Percentiles rank a stretch among this genome's conserved stretches.
Evolutionary conservation across 2,797 vertebrate genomes (phyloP).

Genomic region (Molossus molossus): DNA sequence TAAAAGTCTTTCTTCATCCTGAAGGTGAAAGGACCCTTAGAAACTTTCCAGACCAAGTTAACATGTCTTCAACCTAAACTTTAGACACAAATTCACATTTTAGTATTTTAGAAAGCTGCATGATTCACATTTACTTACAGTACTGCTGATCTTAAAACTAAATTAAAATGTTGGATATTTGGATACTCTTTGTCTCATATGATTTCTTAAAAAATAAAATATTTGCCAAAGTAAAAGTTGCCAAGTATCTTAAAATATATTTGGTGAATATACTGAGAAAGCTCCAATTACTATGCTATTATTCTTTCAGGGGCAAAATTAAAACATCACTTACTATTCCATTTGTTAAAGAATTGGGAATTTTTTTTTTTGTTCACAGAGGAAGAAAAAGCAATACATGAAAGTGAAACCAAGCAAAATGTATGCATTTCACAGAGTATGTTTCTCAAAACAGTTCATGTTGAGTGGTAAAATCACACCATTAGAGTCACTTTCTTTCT

Average conservation of each 20-base stretch:
- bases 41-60: constrained; percentile 13
- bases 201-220: constrained; percentile 41
- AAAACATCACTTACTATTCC: constrained; percentile 56
- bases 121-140: constrained; percentile 3
- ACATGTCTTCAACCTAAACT: background rate
- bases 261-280: constrained; percentile 51
- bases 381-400: constrained; percentile 9
- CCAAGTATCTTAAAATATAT: constrained; percentile 55
- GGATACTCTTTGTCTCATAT: background rate
- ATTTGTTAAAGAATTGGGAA: constrained; percentile 62
- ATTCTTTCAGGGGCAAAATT: constrained; percentile 41
- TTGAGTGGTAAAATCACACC: background rate
- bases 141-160: constrained; percentile 19
- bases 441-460: background rate
- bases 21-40: background rate
- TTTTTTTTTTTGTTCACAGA: constrained; percentile 32
- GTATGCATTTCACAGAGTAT: background rate
- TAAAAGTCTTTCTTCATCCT: background rate
- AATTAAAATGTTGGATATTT: constrained; percentile 46
- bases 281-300: constrained; percentile 17
- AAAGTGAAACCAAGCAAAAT: constrained; percentile 14
- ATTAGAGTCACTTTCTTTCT: background rate
- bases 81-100: background rate
- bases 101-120: background rate
- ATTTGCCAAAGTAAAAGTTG: constrained; percentile 59